These are phyloP conservation scores for Loris lydekkerianus DNA, from an alignment of 2,797 vertebrate species.

Conservation along the genomic window DNA sequence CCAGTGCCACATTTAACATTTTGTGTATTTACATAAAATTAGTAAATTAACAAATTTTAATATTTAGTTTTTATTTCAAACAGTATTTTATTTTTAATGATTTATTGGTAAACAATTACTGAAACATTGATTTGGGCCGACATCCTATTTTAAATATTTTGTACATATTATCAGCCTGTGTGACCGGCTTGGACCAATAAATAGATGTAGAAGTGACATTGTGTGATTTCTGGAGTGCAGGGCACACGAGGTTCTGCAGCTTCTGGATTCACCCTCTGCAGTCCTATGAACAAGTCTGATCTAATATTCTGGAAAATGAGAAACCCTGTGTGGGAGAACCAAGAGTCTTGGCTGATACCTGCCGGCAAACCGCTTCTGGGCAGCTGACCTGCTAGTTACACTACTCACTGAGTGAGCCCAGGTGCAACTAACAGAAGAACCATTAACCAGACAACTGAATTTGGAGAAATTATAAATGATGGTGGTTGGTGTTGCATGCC, in stretches of 20 bases:
- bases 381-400: background rate
- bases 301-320: background rate
- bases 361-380: background rate
- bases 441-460: background rate
- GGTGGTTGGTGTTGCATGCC: background rate
- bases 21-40: background rate
- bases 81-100: background rate
- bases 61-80: background rate
- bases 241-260: background rate
- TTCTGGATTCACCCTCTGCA: background rate
- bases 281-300: background rate
- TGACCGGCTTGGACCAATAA: background rate
- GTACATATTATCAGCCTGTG: background rate
- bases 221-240: background rate
- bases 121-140: background rate
- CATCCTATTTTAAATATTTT: background rate
- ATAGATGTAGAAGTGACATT: background rate
- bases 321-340: background rate
- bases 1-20: background rate
- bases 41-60: background rate
- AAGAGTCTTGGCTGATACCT: rapidly evolving
- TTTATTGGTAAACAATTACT: background rate
- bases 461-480: background rate
- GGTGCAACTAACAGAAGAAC: background rate
- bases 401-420: background rate